These are phyloP conservation scores for Rhinogobio ventralis DNA, from an alignment of 2,797 vertebrate genomes.

Conservation along the genomic window DNA sequence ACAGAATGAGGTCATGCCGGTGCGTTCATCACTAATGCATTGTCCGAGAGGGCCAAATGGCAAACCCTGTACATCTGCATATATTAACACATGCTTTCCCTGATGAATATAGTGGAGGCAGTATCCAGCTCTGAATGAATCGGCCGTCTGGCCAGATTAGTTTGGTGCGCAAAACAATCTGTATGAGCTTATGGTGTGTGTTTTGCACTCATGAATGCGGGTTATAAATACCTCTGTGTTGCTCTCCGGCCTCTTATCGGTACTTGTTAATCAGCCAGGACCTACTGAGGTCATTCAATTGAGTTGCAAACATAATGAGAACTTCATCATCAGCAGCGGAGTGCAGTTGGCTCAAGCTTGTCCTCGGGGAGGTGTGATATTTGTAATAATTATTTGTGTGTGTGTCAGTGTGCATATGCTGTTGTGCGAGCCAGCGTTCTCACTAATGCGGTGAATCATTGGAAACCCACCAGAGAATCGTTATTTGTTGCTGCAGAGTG, in stretches of 20 bases:
- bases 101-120: constrained; percentile 6
- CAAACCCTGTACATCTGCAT: constrained; percentile 31
- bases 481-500: neutral
- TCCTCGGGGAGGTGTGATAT: constrained; percentile 54
- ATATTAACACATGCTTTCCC: constrained; percentile 19
- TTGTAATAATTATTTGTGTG: constrained; percentile 52
- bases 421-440: constrained; percentile 7
- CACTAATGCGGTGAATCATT: neutral
- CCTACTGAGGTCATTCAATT: constrained; percentile 55
- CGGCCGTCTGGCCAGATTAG: neutral
- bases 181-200: constrained; percentile 20
- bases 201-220: constrained; percentile 45
- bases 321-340: constrained; percentile 26
- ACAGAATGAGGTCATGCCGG: constrained; percentile 32
- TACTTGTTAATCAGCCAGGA: constrained; percentile 56
- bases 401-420: constrained; percentile 58
- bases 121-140: neutral
- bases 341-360: constrained; percentile 46
- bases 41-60: neutral
- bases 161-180: neutral
- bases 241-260: constrained; percentile 25
- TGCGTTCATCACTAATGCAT: constrained; percentile 42
- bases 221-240: constrained; percentile 46
- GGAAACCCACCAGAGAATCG: neutral
- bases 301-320: constrained; percentile 54